A percentile compares a stretch with the other conserved stretches of the same genome.
phyloP scores from a whole-genome alignment of 2,797 vertebrate genomes.

The Sphaeramia orbicularis region DNA sequence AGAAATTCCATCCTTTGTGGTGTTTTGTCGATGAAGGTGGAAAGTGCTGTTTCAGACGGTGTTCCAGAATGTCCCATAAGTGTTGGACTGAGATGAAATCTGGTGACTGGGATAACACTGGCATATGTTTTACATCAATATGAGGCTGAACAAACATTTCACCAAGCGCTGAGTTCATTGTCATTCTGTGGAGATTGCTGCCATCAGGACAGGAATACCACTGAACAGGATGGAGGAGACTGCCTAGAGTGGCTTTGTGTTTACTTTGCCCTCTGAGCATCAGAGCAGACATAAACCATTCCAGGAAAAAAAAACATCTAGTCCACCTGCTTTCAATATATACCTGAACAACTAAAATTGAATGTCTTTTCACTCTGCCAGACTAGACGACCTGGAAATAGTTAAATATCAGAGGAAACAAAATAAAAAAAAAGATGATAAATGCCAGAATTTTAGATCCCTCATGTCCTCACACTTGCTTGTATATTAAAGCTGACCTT shows the following conservation, averaged over 20 bases:
- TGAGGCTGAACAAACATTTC: conserved; percentile 52
- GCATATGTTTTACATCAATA: conserved; percentile 64
- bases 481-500: conserved; percentile 1
- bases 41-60: conserved; percentile 45
- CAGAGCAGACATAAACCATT: conserved; percentile 55
- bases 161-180: conserved; percentile 44
- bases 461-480: not conserved
- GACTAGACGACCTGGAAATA: conserved; percentile 24
- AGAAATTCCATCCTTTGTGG: conserved; percentile 48
- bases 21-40: conserved; percentile 42
- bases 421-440: conserved; percentile 31
- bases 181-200: conserved; percentile 42
- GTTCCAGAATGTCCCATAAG: conserved; percentile 10
- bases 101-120: conserved; percentile 44
- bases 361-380: conserved; percentile 23
- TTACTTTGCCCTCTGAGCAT: conserved; percentile 59
- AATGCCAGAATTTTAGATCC: conserved; percentile 7
- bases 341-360: conserved; percentile 37
- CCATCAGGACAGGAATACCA: conserved; percentile 56
- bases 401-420: conserved; percentile 38
- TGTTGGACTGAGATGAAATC: conserved; percentile 40
- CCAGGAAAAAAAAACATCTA: conserved; percentile 37
- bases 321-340: conserved; percentile 61
- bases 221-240: conserved; percentile 50
- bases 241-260: conserved; percentile 56